Percentiles rank a stretch among this genome's conserved stretches.
These are phyloP conservation scores for Hylyphantes graminicola DNA, from an alignment of 1,140 invertebrate species.

Conservation along the genomic window DNA sequence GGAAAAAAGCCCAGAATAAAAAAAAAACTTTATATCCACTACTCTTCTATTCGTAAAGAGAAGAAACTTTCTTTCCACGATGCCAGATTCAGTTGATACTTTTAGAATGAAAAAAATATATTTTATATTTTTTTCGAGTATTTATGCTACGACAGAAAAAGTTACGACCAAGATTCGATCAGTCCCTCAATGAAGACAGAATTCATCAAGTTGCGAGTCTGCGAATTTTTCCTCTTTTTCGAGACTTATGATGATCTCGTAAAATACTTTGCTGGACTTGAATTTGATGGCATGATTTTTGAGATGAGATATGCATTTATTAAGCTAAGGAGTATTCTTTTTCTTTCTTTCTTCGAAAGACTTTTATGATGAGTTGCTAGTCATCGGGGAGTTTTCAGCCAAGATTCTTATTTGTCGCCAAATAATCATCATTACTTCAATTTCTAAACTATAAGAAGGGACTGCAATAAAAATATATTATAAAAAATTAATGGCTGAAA, in stretches of 20 bases:
- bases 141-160: slow-evolving; percentile 42
- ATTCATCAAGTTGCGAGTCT: slow-evolving; percentile 18
- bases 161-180: slow-evolving; percentile 43
- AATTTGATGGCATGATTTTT: slow-evolving; percentile 30
- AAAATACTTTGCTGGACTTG: slow-evolving; percentile 3
- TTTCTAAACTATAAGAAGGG: too few relatives aligned
- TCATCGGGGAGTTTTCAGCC: too few relatives aligned
- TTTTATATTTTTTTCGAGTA: slow-evolving; percentile 6
- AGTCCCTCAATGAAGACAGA: slow-evolving; percentile 22
- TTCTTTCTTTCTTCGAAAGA: neutral
- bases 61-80: neutral
- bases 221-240: neutral
- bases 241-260: slow-evolving; percentile 20
- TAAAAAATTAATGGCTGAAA: too few relatives aligned
- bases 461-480: too few relatives aligned
- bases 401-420: too few relatives aligned
- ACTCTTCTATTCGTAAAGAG: too few relatives aligned
- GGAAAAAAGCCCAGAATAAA: neutral
- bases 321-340: neutral
- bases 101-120: neutral
- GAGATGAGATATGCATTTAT: slow-evolving; percentile 36
- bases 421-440: too few relatives aligned
- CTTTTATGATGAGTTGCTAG: too few relatives aligned
- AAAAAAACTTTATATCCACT: too few relatives aligned
- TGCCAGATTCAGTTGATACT: slow-evolving; percentile 23